phyloP scores from a whole-genome alignment of 2,113 vertebrate genomes.

The Apodemus speciosus region DNA sequence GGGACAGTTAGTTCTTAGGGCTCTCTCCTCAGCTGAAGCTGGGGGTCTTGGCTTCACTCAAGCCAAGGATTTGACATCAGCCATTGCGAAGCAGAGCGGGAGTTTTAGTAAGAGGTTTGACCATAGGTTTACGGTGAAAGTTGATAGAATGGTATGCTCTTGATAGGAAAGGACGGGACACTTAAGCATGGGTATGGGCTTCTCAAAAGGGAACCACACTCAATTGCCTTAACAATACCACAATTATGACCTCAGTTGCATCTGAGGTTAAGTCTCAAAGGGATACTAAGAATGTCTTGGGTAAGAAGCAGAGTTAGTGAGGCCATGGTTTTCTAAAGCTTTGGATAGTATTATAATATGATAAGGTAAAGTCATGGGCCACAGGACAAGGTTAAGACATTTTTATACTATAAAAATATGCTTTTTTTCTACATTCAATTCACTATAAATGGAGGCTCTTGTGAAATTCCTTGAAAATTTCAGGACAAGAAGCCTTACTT shows the following conservation, averaged over 20 bases:
- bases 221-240: neutral
- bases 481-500: neutral
- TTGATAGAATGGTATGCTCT: neutral
- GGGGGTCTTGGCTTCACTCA: neutral
- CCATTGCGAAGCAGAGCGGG: neutral
- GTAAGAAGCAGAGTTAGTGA: neutral
- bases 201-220: neutral
- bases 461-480: neutral
- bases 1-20: neutral
- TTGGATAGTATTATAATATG: neutral
- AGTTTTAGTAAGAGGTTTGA: neutral
- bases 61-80: neutral
- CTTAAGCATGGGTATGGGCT: neutral
- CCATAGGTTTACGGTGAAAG: neutral
- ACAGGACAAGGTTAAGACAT: neutral
- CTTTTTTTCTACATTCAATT: neutral
- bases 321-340: too few species aligned
- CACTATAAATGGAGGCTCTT: neutral
- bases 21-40: neutral
- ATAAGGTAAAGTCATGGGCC: neutral
- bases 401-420: neutral
- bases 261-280: neutral
- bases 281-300: neutral
- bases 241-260: neutral
- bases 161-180: neutral